phyloP scores from a whole-genome alignment of 2,888 invertebrate species.

The Erebia epiphron region DNA sequence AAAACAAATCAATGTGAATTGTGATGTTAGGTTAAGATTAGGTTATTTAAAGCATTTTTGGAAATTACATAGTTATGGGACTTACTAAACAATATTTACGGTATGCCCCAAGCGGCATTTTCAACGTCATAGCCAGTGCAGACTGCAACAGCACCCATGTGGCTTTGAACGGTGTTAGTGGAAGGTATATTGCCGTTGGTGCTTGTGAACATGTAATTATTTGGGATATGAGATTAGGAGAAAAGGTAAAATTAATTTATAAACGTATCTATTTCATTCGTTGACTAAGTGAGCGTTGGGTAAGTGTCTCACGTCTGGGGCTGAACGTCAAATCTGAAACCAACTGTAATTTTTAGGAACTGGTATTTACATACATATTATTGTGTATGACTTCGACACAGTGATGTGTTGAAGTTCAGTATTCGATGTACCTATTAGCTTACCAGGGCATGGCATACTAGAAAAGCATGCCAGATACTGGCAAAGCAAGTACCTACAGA shows the following conservation, averaged over 20 bases:
- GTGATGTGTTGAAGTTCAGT: no score
- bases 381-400: no score
- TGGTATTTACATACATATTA: no score
- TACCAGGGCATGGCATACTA: no score
- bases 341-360: no score
- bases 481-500: no score
- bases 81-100: slow-evolving; percentile 97
- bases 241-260: slow-evolving; percentile 83
- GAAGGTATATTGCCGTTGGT: slow-evolving; percentile 94
- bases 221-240: slow-evolving; percentile 95
- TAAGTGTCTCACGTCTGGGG: no score
- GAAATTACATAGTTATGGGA: slow-evolving; percentile 83
- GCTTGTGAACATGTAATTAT: slow-evolving; percentile 96
- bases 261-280: background rate
- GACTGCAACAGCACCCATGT: slow-evolving; percentile 92
- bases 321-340: no score
- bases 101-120: slow-evolving; percentile 91
- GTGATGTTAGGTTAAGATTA: background rate
- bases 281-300: no score
- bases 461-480: no score
- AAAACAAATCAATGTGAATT: slow-evolving; percentile 12
- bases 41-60: background rate
- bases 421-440: no score
- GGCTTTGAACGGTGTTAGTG: slow-evolving; percentile 88
- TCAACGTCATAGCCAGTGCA: slow-evolving; percentile 93